These are phyloP conservation scores for Arenicola marina DNA, from an alignment of 2,888 invertebrate species.

Conservation along the genomic window DNA sequence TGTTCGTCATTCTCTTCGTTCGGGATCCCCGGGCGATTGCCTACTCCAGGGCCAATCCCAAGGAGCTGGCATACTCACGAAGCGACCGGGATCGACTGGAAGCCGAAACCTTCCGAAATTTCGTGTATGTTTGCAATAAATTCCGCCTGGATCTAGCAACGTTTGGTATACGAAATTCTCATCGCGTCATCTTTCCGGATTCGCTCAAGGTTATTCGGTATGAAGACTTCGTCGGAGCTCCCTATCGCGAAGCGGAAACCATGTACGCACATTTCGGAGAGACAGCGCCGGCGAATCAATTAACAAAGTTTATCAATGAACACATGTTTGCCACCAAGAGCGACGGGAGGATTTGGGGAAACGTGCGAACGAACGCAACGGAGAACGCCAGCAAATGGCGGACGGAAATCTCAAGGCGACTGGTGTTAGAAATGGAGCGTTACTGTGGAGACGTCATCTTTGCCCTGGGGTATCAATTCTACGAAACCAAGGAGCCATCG, in stretches of 20 bases:
- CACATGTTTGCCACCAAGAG: neutral
- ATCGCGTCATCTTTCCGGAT: no score
- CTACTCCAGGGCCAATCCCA: neutral
- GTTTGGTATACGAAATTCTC: no score
- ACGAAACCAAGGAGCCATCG: no score
- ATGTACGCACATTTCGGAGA: neutral
- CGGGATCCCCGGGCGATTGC: conserved; percentile 6
- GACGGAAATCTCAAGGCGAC: neutral
- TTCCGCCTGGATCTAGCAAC: neutral
- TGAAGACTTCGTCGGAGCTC: neutral
- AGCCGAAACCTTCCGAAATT: no score
- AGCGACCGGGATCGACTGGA: no score
- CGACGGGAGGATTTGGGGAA: conserved; percentile 5
- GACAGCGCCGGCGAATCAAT: neutral
- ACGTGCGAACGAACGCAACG: neutral
- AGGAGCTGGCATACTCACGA: neutral
- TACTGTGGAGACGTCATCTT: neutral
- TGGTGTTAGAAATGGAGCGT: neutral
- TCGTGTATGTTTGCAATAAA: neutral
- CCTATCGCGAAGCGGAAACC: neutral
- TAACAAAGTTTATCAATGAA: neutral
- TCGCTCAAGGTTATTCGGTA: neutral
- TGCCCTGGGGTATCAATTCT: neutral
- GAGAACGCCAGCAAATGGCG: neutral
- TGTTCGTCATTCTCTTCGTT: neutral